phyloP scores from a whole-genome alignment of 2,888 invertebrate species.

The Lapara coniferarum region DNA sequence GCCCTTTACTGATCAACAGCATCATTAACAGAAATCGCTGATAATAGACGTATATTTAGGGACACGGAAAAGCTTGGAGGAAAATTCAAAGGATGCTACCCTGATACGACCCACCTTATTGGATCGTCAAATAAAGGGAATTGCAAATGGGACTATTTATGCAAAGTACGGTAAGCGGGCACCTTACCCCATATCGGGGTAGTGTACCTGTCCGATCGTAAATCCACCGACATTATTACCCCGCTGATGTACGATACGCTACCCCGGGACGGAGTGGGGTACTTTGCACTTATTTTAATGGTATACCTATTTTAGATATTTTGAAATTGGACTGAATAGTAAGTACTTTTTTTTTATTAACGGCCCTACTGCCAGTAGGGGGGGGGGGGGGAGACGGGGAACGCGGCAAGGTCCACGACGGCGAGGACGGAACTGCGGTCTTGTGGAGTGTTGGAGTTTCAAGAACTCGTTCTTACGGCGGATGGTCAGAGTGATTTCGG shows the following conservation, averaged over 20 bases:
- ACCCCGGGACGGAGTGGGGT: slow-evolving; percentile 7
- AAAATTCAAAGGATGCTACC: slow-evolving; percentile 5
- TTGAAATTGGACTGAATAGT: neutral
- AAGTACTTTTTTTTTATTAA: too few species aligned
- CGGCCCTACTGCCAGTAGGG: too few species aligned
- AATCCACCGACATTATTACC: slow-evolving; percentile 45
- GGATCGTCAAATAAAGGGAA: slow-evolving; percentile 46
- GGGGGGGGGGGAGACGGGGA: too few species aligned
- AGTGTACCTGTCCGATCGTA: slow-evolving; percentile 41
- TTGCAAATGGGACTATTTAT: slow-evolving; percentile 46
- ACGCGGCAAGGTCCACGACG: too few species aligned
- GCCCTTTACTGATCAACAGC: too few species aligned
- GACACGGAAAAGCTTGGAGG: neutral
- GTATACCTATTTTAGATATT: too few species aligned
- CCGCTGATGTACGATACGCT: slow-evolving; percentile 34
- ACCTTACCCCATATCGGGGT: slow-evolving; percentile 38
- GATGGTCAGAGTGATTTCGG: too few species aligned
- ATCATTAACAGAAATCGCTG: neutral
- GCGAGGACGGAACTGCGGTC: too few species aligned
- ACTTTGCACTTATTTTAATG: neutral
- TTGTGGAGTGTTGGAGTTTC: too few species aligned
- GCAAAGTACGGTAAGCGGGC: slow-evolving; percentile 47
- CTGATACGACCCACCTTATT: slow-evolving; percentile 36
- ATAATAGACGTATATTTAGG: neutral
- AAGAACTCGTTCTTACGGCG: too few species aligned